phyloP scores from a whole-genome alignment of 2,888 invertebrate genomes.

The Lordiphosa fenestrarum region DNA sequence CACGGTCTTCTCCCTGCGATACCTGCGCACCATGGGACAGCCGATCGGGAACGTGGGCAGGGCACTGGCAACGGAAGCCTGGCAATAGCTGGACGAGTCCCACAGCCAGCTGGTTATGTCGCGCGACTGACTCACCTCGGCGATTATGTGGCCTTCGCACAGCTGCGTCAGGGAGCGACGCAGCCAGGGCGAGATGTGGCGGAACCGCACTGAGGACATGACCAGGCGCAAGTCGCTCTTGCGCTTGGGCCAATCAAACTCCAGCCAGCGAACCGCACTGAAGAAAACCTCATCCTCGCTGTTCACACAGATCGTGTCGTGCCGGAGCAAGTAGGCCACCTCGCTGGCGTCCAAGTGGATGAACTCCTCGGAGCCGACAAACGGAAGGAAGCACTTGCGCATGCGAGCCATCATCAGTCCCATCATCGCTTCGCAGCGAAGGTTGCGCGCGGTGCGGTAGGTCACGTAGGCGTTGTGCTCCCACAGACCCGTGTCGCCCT shows the following conservation, averaged over 20 bases:
- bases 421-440: constrained; percentile 25
- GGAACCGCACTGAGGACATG: constrained; percentile 26
- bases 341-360: constrained; percentile 13
- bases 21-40: background rate
- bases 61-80: background rate
- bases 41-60: background rate
- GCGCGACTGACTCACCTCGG: background rate
- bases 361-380: constrained; percentile 33
- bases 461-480: constrained; percentile 26
- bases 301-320: constrained; percentile 34
- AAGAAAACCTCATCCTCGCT: constrained; percentile 48
- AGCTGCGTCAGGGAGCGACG: constrained; percentile 1
- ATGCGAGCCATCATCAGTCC: constrained; percentile 14
- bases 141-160: constrained; percentile 20
- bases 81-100: constrained; percentile 3
- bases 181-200: constrained; percentile 26
- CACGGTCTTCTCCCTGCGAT: accelerated
- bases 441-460: background rate
- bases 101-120: constrained; percentile 18
- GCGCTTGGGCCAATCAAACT: constrained; percentile 26
- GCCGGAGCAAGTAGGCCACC: constrained; percentile 12
- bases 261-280: constrained; percentile 31
- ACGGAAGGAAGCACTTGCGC: constrained; percentile 23
- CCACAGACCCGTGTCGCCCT: background rate
- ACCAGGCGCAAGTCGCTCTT: background rate